phyloP scores from a whole-genome alignment of 1,140 invertebrate genomes.

The Solen grandis region DNA sequence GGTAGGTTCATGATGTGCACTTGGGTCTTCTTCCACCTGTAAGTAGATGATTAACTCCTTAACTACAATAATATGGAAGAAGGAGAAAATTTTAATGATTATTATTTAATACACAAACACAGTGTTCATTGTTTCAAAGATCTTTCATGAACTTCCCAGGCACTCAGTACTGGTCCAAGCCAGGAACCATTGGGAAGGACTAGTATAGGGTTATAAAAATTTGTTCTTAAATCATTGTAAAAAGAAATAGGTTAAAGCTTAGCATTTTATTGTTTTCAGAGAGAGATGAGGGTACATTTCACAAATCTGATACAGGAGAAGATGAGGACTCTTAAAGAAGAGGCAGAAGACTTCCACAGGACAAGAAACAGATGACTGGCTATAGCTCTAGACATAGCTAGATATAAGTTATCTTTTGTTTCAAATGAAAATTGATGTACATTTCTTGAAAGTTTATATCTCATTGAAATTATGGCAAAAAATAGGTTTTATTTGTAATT shows the following conservation, averaged over 20 bases:
- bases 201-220: too few relatives aligned
- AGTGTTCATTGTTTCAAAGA: background rate
- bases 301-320: conserved; percentile 40
- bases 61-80: conserved; percentile 70
- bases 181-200: too few relatives aligned
- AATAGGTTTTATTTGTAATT: too few relatives aligned
- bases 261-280: conserved; percentile 16
- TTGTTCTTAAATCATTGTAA: too few relatives aligned
- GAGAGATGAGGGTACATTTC: conserved; percentile 6
- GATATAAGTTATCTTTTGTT: too few relatives aligned
- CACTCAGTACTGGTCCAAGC: too few relatives aligned
- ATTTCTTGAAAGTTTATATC: too few relatives aligned
- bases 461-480: too few relatives aligned
- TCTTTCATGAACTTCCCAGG: background rate
- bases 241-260: background rate
- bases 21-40: conserved; percentile 21
- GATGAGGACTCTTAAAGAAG: background rate
- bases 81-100: conserved; percentile 22
- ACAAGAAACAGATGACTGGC: too few relatives aligned
- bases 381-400: too few relatives aligned
- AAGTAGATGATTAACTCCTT: conserved; percentile 91
- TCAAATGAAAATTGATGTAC: too few relatives aligned
- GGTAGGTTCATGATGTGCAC: too few relatives aligned
- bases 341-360: conserved; percentile 10
- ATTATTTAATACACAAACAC: background rate